Base-by-base conservation (phyloP, 1,140 invertebrate species). In the Dinothrombium tinctorium region DNA sequence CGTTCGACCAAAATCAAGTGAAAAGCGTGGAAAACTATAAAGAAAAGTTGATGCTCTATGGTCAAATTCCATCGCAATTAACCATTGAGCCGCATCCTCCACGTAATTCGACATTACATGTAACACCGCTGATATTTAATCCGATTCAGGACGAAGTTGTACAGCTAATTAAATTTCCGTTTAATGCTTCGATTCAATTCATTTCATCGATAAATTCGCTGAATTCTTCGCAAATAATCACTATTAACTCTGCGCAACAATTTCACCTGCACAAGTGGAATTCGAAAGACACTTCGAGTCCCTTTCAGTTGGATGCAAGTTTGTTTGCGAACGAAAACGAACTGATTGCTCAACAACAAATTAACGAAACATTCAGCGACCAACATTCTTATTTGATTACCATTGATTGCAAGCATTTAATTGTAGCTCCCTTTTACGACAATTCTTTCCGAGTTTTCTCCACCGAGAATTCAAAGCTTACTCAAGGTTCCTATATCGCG, bases 391-490 rank as follows among this genome's bases (percentile, higher is more conserved):
- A 47, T 21, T 33, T 62, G 0, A 60, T 72, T 11, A 66, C 69
- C 36, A 64, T 67, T 44, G 70, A 73, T 58, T 67, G 61, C 17
- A 69, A 68, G 49, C 52, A 68, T 25, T 49, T 74, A 12, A 65
- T 71, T 36, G 65, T 62, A 40, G 69, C 65, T 2, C 71, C 71
- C 31, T 98, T 96, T 62, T 96, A 90, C 80, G 92, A 99, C 58
- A 96, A 96, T 58, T 94, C 86, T 60, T 98, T 98, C 62, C 65
- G 92, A 20, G 81, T 98, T 2, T 98, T 95, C 60, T 84, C 79
- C 31, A 86, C 89, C 0, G 92, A 98, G 58, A 86, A 82, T 49
- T 81, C 82, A 83, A 90, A 90, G 69, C 89, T 96, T 53, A 74
- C 84, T 9, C 92, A 99, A 62, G n/a, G n/a, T n/a, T n/a, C n/a